A percentile compares a stretch with the other conserved stretches of the same genome.
phyloP scores from a whole-genome alignment of 2,113 vertebrate species.

The Scartelaos histophorus region DNA sequence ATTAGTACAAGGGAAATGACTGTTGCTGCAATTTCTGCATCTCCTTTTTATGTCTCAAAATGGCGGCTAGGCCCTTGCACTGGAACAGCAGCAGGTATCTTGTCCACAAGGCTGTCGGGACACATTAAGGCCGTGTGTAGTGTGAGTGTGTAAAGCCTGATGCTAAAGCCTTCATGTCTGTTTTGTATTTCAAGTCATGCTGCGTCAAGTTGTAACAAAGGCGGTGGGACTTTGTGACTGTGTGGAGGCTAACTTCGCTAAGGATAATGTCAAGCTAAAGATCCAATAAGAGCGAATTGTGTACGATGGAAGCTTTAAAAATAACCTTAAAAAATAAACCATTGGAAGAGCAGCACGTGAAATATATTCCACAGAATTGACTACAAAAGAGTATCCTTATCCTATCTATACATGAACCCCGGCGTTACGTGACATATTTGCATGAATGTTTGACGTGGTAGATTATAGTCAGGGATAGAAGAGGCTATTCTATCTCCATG shows the following conservation, averaged over 20 bases:
- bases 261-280: constrained; percentile 48
- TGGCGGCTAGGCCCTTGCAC: constrained; percentile 79
- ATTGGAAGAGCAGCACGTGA: no score
- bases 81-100: constrained; percentile 73
- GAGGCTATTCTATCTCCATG: background rate
- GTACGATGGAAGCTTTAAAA: background rate
- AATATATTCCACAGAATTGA: no score
- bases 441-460: background rate
- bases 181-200: background rate
- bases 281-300: background rate
- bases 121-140: background rate
- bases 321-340: background rate
- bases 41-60: constrained; percentile 83
- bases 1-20: constrained; percentile 68
- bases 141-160: background rate
- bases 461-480: no score
- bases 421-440: background rate
- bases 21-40: constrained; percentile 75
- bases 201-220: background rate
- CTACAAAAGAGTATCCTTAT: background rate
- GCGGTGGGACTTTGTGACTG: constrained; percentile 48
- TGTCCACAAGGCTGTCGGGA: constrained; percentile 35
- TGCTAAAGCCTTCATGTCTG: background rate
- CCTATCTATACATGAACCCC: background rate
- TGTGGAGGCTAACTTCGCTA: constrained; percentile 52